A percentile compares a stretch with the other conserved stretches of the same genome.
phyloP scores from a whole-genome alignment of 1,140 invertebrate species.

The Atta cephalotes region DNA sequence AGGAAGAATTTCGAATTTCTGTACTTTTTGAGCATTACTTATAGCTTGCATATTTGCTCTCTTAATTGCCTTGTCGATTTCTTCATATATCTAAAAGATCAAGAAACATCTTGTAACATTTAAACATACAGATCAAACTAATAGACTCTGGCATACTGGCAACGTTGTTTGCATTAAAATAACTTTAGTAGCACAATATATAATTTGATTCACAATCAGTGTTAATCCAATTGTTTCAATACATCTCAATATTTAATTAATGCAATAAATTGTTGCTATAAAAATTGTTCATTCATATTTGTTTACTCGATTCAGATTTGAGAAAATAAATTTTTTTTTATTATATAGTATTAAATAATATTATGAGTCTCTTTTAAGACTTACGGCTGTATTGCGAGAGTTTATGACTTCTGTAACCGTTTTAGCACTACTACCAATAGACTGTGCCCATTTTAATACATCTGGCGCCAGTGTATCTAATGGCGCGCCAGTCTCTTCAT shows the following conservation, averaged over 20 bases:
- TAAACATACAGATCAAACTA: neutral
- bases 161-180: neutral
- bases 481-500: slow-evolving; percentile 90
- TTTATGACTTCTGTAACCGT: slow-evolving; percentile 91
- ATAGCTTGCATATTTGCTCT: slow-evolving; percentile 92
- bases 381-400: slow-evolving; percentile 85
- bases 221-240: too few species aligned
- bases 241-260: too few species aligned
- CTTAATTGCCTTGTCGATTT: slow-evolving; percentile 92
- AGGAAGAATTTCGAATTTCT: slow-evolving; percentile 96
- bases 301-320: neutral
- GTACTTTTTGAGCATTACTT: slow-evolving; percentile 95
- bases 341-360: neutral
- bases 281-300: neutral
- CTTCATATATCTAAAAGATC: slow-evolving; percentile 88
- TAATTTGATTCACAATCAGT: too few species aligned
- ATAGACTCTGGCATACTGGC: neutral
- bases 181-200: too few species aligned
- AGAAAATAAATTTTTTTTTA: neutral
- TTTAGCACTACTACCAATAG: slow-evolving; percentile 90
- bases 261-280: too few species aligned
- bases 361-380: slow-evolving; percentile 42
- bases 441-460: slow-evolving; percentile 90
- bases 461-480: slow-evolving; percentile 90
- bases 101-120: slow-evolving; percentile 39